phyloP scores from a whole-genome alignment of 2,888 invertebrate species.

The Belgica antarctica region DNA sequence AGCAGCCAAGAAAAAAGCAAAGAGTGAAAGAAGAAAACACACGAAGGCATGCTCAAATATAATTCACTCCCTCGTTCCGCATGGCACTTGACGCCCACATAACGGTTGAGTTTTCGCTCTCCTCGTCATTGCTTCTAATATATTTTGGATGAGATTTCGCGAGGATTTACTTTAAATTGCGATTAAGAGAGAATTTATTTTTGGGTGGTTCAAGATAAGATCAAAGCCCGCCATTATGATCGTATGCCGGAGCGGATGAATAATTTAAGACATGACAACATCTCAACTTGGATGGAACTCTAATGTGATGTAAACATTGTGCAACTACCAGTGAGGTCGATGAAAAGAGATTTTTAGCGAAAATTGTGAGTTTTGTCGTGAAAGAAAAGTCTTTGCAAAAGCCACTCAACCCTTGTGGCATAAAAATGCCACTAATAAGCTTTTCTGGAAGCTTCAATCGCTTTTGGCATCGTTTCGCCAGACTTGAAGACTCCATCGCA shows the following conservation, averaged over 20 bases:
- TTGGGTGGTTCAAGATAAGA: background rate
- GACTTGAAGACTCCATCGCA: background rate
- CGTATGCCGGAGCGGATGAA: background rate
- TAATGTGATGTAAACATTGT: background rate
- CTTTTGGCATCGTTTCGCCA: background rate
- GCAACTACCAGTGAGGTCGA: too few species aligned
- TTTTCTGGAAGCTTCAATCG: background rate
- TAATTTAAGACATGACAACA: background rate
- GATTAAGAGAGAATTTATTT: conserved; percentile 1
- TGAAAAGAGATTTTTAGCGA: background rate
- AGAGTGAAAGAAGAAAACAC: background rate
- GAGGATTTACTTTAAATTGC: background rate
- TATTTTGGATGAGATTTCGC: background rate
- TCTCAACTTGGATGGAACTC: background rate
- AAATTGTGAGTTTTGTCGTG: background rate
- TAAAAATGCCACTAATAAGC: background rate
- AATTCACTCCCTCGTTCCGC: background rate
- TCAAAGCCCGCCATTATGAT: background rate
- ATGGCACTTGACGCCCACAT: background rate
- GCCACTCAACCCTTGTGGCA: too few species aligned
- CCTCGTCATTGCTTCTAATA: background rate
- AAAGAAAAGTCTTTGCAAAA: too few species aligned
- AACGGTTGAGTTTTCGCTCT: background rate
- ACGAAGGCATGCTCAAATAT: background rate
- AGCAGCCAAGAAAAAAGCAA: background rate